Percentiles rank a stretch among this genome's conserved stretches.
These are phyloP conservation scores for Cyaniris semiargus DNA, from an alignment of 2,888 invertebrate genomes.

Conservation along the genomic window DNA sequence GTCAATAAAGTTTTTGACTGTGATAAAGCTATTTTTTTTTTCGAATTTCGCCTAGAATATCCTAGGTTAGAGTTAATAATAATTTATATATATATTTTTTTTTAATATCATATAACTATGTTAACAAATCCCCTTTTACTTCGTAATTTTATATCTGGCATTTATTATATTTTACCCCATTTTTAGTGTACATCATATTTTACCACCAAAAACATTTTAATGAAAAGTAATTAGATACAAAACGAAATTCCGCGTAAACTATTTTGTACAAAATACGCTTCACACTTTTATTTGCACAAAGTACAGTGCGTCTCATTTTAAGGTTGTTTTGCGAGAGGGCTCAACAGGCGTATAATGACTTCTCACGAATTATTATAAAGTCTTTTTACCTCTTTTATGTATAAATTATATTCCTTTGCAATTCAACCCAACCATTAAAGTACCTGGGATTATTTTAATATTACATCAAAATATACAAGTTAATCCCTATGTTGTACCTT, in stretches of 20 bases:
- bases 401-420: conserved; percentile 67
- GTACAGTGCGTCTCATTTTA: conserved; percentile 49
- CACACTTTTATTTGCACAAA: conserved; percentile 40
- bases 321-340: conserved; percentile 66
- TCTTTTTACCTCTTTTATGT: conserved; percentile 64
- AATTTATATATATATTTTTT: background rate
- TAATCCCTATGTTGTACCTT: background rate
- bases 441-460: conserved; percentile 55
- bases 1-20: background rate
- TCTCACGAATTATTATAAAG: conserved; percentile 70
- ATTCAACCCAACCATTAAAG: conserved; percentile 61
- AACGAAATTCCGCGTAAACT: background rate
- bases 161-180: too few species aligned
- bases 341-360: conserved; percentile 71
- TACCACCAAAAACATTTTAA: background rate
- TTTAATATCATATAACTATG: too few species aligned
- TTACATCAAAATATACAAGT: background rate
- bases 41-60: background rate
- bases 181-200: too few species aligned
- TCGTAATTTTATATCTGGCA: too few species aligned
- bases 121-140: too few species aligned
- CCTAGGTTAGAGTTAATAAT: background rate
- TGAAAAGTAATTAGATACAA: background rate
- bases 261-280: conserved; percentile 37
- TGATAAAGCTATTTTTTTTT: background rate